Evolutionary conservation across 1,140 invertebrate genomes (phyloP).

Genomic region (Diachasma alloeum): DNA sequence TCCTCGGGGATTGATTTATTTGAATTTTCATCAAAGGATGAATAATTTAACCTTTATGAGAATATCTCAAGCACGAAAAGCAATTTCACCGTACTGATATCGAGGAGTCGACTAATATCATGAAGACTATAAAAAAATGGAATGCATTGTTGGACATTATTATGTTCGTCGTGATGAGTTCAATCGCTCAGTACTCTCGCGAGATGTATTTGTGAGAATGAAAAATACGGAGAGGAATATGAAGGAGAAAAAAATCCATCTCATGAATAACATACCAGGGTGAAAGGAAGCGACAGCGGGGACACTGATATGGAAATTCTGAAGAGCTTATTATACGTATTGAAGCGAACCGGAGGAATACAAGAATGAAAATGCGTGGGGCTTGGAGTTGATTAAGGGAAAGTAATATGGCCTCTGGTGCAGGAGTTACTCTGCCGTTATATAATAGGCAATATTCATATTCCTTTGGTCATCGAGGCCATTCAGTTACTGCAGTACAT

Average conservation of each 20-base stretch:
- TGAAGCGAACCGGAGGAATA: not conserved
- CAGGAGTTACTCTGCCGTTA: conserved; percentile 1
- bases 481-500: conserved; percentile 39
- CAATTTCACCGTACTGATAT: not conserved
- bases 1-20: not conserved
- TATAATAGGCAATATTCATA: conserved; percentile 42
- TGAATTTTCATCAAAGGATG: not conserved
- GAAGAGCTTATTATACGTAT: conserved; percentile 28
- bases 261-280: conserved; percentile 22
- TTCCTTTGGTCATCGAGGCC: conserved; percentile 35
- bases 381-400: conserved; percentile 16
- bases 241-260: not conserved
- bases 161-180: not conserved
- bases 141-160: conserved; percentile 5
- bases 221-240: not conserved
- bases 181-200: not conserved
- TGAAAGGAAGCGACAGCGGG: conserved; percentile 16
- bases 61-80: not conserved
- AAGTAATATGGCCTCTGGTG: conserved; percentile 15
- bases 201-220: not conserved
- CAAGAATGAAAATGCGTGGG: not conserved
- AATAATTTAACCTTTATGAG: not conserved
- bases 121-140: not conserved
- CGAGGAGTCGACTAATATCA: not conserved
- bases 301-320: conserved; percentile 28